Evolutionary conservation across 2,888 invertebrate species (phyloP), one percentile per base, ranked within the genome.

Genomic region (Dynastes maya): DNA sequence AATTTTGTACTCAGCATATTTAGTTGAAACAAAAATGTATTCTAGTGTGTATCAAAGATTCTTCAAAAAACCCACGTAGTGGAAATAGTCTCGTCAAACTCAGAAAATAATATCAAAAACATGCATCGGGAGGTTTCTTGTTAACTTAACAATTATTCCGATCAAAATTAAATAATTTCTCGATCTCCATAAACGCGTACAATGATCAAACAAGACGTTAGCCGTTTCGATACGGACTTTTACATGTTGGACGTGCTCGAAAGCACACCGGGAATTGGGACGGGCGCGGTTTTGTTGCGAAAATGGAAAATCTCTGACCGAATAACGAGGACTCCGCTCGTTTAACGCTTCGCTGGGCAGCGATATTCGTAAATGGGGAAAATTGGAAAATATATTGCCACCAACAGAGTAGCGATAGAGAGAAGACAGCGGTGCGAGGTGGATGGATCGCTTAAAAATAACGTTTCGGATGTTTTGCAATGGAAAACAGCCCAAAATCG

Each of bases 301-400:
- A 32, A 51, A 68, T 27, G 29, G 51, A 11, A 29, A 51, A 53
- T 51, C 49, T 22, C 13, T 32, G 68, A 27, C 13, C 63, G 27
- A 53, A 68, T 40, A 65, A 65, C 68, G 49, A 51, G 68, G 51
- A 51, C 68, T 68, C 2, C 51, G 68, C 68, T 68, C 68, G 68
- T 68, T 68, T 68, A 68, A 68, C 68, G 68, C 68, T 51, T 29
- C 29, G 68, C n/a, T 13, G 68, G n/a, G 32, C 68, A 29, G 51
- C 51, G 51, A 51, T 68, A 68, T 51, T 68, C 51, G 51, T 51
- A 51, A 32, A 51, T 22, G 68, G 27, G 68, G 68, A 68, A 68
- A 68, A 68, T 68, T 68, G 68, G 68, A 68, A 68, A 68, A 68
- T 27, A 51, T 68, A 68, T 68, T 68, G 51, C 68, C 29, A 13